Percentiles rank a stretch among this genome's conserved stretches.
Conservation (phyloP, 2,888 invertebrate species). For the Acanthopleura granulata region DNA sequence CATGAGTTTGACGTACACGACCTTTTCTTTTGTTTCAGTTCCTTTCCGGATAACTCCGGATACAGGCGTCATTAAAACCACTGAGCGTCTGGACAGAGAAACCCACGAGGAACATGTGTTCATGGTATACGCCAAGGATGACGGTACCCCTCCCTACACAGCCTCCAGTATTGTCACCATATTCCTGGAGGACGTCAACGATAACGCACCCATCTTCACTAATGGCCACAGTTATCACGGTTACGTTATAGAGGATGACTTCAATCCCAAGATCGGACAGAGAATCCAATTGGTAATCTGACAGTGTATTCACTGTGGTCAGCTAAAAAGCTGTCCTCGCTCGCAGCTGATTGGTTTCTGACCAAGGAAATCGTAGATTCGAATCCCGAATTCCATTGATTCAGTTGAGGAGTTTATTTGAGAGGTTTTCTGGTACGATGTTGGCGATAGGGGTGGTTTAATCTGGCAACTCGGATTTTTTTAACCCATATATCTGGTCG, state of each 20-base stretch:
- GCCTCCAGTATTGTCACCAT: slow-evolving; percentile 29
- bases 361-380: too few relatives aligned
- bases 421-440: too few relatives aligned
- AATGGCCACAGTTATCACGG: slow-evolving; percentile 27
- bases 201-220: slow-evolving; percentile 32
- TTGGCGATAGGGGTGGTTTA: too few relatives aligned
- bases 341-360: too few relatives aligned
- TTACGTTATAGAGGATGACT: slow-evolving; percentile 31
- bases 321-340: not conserved
- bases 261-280: slow-evolving; percentile 25
- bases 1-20: too few relatives aligned
- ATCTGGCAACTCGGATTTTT: too few relatives aligned
- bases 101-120: slow-evolving; percentile 22
- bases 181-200: slow-evolving; percentile 35
- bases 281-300: slow-evolving; percentile 29
- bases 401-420: too few relatives aligned
- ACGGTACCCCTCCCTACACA: slow-evolving; percentile 32
- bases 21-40: slow-evolving; percentile 18
- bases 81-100: slow-evolving; percentile 32
- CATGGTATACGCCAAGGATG: slow-evolving; percentile 33
- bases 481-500: too few relatives aligned
- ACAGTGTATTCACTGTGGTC: not conserved
- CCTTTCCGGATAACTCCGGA: slow-evolving; percentile 22
- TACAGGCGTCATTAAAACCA: slow-evolving; percentile 25
- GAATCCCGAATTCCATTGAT: too few relatives aligned